Evolutionary conservation across 2,888 invertebrate species (phyloP), one percentile per base, ranked within the genome.

Genomic region (Pseudanteris insignis): DNA sequence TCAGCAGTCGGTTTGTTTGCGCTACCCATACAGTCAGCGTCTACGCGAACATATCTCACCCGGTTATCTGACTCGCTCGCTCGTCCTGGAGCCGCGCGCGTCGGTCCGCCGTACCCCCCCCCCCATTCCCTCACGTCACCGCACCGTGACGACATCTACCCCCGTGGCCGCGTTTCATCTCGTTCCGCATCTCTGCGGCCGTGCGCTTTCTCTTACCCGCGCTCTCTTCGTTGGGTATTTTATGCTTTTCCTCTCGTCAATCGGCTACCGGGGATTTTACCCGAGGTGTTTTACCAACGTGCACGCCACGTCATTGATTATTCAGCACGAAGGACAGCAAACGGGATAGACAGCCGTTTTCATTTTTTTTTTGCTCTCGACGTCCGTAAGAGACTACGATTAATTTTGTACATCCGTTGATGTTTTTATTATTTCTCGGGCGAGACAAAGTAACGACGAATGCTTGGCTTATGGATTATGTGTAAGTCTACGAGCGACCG

Each of bases 1-100:
- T 77, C 77, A 77, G 76, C 74, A 76, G 76, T 75, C 70, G 77
- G 76, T 76, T 77, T 76, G 75, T 74, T 77, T 76, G 76, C 75
- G 67, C 71, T 74, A 70, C 72, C 70, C 70, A 72, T 69, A 73
- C 70, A 70, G 37, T 53, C 53, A 53, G 55, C 63, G 59, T 60
- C 55, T 48, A 53, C 37, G 60, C 40, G 47, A 30, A 32, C 40
- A 46, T 59, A 61, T 48, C 55, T 48, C 64, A 41, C 34, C n/a
- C n/a, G n/a, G 26, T 38, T 58, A 53, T 61, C 57, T 57, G 46
- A 13, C 53, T 60, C 60, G 30, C 40, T 43, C 61, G 43, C 36
- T 36, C 41, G 51, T 55, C 40, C 43, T 33, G 25, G 15, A 15
- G 15, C 34, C 26, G 24, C 41, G 13, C 32, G 25, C 50, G 48